Evolutionary conservation across 2,797 vertebrate genomes (phyloP).

Genomic region (Potorous gilbertii): DNA sequence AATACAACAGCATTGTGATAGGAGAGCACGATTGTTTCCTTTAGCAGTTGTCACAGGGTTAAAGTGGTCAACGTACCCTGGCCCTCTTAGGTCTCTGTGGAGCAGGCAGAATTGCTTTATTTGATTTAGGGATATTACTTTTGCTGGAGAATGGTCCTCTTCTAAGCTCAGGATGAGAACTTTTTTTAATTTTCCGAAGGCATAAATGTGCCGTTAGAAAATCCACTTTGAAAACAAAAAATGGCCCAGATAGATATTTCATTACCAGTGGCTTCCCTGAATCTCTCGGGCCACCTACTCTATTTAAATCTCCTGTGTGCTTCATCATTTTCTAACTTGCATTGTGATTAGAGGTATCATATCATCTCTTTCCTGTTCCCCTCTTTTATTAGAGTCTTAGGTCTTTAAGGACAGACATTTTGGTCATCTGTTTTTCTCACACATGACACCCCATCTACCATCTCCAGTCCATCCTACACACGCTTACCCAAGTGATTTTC

Average conservation of each 20-base stretch:
- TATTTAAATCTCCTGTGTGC: not conserved
- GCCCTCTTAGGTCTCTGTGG: accelerated
- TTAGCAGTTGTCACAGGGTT: not conserved
- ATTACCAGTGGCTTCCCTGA: not conserved
- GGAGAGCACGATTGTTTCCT: accelerated
- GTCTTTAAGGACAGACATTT: not conserved
- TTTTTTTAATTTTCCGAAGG: not conserved
- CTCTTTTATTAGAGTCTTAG: not conserved
- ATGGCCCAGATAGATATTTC: not conserved
- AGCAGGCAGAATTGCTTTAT: not conserved
- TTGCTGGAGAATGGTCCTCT: not conserved
- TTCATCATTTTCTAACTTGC: not conserved
- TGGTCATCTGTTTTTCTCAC: not conserved
- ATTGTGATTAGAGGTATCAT: not conserved
- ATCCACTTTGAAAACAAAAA: not conserved
- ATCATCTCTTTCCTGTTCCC: not conserved
- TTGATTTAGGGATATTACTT: not conserved
- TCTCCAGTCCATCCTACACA: not conserved
- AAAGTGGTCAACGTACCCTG: accelerated
- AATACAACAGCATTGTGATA: not conserved
- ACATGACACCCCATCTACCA: not conserved
- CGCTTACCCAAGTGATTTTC: not conserved
- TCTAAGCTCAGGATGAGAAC: not conserved
- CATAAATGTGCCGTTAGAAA: accelerated
- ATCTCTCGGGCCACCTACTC: not conserved